Conservation (phyloP, 2,888 invertebrate genomes). For the Caenorhabditis sp. region DNA sequence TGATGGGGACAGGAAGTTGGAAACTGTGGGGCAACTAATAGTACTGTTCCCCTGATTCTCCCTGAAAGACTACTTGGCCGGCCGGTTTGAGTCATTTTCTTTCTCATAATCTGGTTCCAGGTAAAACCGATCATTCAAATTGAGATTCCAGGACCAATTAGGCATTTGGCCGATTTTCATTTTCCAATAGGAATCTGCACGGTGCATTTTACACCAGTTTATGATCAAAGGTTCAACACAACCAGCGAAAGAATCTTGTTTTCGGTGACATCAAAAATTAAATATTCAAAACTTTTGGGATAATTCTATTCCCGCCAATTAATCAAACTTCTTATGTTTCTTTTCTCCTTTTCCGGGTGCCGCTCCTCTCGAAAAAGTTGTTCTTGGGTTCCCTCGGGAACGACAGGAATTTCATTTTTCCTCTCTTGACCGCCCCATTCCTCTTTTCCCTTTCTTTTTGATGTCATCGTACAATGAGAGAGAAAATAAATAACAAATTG, state of each 20-base stretch:
- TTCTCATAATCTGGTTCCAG: too few relatives aligned
- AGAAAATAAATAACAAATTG: slow-evolving; percentile 59
- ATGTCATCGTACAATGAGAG: slow-evolving; percentile 40
- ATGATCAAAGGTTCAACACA: too few relatives aligned
- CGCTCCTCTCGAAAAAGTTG: slow-evolving; percentile 31
- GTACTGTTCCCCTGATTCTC: background rate
- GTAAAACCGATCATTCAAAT: too few relatives aligned
- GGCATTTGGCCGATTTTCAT: too few relatives aligned
- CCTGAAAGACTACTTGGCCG: too few relatives aligned
- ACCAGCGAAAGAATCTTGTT: too few relatives aligned
- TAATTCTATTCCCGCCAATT: slow-evolving; percentile 14
- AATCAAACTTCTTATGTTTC: slow-evolving; percentile 39
- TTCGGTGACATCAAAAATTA: too few relatives aligned
- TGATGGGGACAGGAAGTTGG: slow-evolving; percentile 46
- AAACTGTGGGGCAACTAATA: background rate
- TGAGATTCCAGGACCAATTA: too few relatives aligned
- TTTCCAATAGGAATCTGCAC: too few relatives aligned
- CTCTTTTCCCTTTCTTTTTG: slow-evolving; percentile 21
- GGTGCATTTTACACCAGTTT: too few relatives aligned
- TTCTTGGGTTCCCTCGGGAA: slow-evolving; percentile 40
- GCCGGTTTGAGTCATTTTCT: too few relatives aligned
- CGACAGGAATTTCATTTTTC: slow-evolving; percentile 47
- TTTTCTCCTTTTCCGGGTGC: slow-evolving; percentile 34
- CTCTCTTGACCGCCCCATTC: slow-evolving; percentile 9
- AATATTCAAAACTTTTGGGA: background rate